Evolutionary conservation across 2,888 invertebrate genomes (phyloP).

Genomic region (Cyrtodaria siliqua): DNA sequence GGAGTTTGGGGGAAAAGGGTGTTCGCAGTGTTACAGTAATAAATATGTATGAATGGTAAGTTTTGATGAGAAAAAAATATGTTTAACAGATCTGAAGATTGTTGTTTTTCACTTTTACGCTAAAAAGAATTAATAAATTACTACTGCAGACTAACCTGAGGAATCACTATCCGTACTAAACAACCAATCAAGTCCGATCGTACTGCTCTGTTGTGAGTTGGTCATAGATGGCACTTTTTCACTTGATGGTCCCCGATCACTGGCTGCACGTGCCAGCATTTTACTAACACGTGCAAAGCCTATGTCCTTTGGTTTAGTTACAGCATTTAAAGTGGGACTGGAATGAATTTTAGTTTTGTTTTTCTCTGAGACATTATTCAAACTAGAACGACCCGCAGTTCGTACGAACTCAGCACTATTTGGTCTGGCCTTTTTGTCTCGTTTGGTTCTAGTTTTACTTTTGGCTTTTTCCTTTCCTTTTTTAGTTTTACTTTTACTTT

Average conservation of each 20-base stretch:
- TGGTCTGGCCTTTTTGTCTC: conserved; percentile 36
- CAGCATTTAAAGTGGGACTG: conserved; percentile 52
- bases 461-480: conserved; percentile 42
- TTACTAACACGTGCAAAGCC: conserved; percentile 59
- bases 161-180: conserved; percentile 87
- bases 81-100: too few relatives aligned
- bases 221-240: conserved; percentile 27
- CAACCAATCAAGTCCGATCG: conserved; percentile 89
- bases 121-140: too few relatives aligned
- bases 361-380: conserved; percentile 35
- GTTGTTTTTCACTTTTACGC: too few relatives aligned
- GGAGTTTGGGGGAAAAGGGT: too few relatives aligned
- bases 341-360: conserved; percentile 57
- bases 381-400: conserved; percentile 1
- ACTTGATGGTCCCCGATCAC: conserved; percentile 44
- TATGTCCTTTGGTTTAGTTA: conserved; percentile 57
- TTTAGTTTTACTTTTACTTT: conserved; percentile 1
- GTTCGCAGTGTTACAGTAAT: too few relatives aligned
- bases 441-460: conserved; percentile 18
- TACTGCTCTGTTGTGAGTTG: conserved; percentile 85
- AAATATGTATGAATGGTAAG: too few relatives aligned
- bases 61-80: too few relatives aligned
- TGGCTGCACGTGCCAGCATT: conserved; percentile 56
- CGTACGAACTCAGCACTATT: conserved; percentile 59
- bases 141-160: conserved; percentile 68